Base-by-base conservation (phyloP, 2,797 vertebrate genomes). In the Florisuga fusca region DNA sequence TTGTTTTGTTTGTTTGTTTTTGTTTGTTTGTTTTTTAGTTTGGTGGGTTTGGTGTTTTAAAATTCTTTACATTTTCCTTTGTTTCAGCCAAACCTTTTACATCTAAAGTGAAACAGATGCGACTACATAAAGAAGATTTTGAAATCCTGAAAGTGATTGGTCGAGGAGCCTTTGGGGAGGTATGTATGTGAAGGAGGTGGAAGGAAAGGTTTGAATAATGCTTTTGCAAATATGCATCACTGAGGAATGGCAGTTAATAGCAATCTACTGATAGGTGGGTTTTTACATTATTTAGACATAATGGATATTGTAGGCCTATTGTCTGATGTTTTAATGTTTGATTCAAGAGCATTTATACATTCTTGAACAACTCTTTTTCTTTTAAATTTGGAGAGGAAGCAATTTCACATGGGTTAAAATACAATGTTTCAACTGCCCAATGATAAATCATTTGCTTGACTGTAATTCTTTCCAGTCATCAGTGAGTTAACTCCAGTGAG, bases 141-240 rank as follows among this genome's bases (percentile, higher is more conserved):
- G 99, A 99, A 98, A 99, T 99, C 97, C 98, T 99, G 81, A 99
- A 99, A 95, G 99, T 99, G 97, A 99, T 99, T 97, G 99, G 99
- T 96, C 98, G 99, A 97, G 99, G 99, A 98, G 99, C 99, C 46
- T 99, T 99, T 81, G 99, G 99, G 91, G 99, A 99, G 99, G 99
- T 99, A 98, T 95, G 98, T 94, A 25, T 36, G 41, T 38, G 38
- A 63, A 69, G 21, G 51, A 77, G n/a, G 21, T 68, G n/a, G 36
- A 73, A 46, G 22, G 46, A 74, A 38, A 13, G 25, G 3, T n/a
- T 75, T 77, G 66, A 78, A 41, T 55, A 17, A 63, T 81, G 73
- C 43, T 85, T 27, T 68, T 63, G 48, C 31, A 85, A 41, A 31
- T 51, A 33, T 95, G 18, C 27, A 89, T 23, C 25, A 7, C 15